phyloP scores from a whole-genome alignment of 2,888 invertebrate genomes.

The Agrilus cyanescens region DNA sequence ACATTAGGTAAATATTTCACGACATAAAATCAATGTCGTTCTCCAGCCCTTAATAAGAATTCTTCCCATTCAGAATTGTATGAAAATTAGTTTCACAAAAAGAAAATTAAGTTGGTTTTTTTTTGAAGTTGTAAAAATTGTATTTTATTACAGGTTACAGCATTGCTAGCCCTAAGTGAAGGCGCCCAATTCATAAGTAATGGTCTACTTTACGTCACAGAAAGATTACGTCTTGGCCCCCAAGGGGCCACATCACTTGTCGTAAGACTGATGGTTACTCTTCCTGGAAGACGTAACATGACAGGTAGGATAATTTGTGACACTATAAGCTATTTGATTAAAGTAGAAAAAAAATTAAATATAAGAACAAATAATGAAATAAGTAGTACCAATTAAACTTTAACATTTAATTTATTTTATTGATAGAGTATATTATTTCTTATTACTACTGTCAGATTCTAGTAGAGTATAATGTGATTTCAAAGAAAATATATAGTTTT shows the following conservation, averaged over 20 bases:
- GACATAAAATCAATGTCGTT: no score
- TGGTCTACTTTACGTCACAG: slow-evolving; percentile 52
- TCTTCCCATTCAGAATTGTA: no score
- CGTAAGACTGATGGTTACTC: slow-evolving; percentile 49
- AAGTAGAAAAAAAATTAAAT: no score
- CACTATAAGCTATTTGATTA: no score
- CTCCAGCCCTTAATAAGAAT: neutral
- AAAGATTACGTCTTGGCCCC: slow-evolving; percentile 50
- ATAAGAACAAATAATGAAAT: no score
- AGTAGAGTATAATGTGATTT: no score
- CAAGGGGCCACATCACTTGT: slow-evolving; percentile 55
- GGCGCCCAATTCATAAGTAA: slow-evolving; percentile 55
- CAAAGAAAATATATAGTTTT: no score
- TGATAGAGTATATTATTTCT: no score
- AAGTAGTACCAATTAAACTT: no score
- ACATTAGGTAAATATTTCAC: neutral
- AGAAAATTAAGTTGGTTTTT: neutral
- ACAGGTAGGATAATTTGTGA: slow-evolving; percentile 44
- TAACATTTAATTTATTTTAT: no score
- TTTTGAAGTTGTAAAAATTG: neutral
- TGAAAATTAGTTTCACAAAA: no score
- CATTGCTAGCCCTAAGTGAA: slow-evolving; percentile 49
- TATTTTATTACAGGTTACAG: slow-evolving; percentile 43
- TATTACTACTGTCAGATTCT: no score
- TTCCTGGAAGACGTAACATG: slow-evolving; percentile 52